Evolutionary conservation across 2,113 vertebrate species (phyloP).

Genomic region (Apus apus): DNA sequence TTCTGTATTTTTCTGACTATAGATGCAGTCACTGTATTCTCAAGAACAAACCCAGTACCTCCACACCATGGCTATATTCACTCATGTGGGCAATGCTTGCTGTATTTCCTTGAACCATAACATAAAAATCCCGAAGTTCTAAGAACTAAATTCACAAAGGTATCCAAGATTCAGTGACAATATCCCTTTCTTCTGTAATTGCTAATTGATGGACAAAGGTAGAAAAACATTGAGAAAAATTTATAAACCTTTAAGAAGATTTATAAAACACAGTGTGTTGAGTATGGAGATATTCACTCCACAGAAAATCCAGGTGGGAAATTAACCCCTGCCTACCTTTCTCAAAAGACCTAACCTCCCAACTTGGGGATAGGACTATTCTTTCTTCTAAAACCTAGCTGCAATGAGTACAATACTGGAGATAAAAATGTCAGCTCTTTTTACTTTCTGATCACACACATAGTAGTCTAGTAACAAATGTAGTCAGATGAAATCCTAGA

Average conservation of each 20-base stretch:
- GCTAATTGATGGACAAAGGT: background rate
- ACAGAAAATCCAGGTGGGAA: background rate
- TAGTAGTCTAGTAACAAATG: background rate
- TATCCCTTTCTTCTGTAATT: background rate
- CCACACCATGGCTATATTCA: background rate
- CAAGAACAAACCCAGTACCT: background rate
- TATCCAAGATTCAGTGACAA: background rate
- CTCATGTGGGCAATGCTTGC: background rate
- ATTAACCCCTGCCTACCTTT: background rate
- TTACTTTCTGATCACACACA: background rate
- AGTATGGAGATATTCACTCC: background rate
- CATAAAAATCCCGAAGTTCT: background rate
- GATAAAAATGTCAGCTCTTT: background rate
- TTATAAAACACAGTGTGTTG: background rate
- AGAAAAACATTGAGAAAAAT: background rate
- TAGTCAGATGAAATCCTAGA: background rate
- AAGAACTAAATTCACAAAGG: background rate
- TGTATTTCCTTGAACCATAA: background rate
- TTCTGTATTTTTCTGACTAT: slow-evolving; percentile 9
- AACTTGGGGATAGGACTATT: background rate
- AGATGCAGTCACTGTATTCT: slow-evolving; percentile 6
- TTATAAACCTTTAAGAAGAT: background rate
- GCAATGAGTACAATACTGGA: background rate
- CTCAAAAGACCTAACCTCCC: background rate
- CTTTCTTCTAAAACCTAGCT: background rate